Conservation (phyloP, 2,888 invertebrate species). For the Ctenicera cuprea region DNA sequence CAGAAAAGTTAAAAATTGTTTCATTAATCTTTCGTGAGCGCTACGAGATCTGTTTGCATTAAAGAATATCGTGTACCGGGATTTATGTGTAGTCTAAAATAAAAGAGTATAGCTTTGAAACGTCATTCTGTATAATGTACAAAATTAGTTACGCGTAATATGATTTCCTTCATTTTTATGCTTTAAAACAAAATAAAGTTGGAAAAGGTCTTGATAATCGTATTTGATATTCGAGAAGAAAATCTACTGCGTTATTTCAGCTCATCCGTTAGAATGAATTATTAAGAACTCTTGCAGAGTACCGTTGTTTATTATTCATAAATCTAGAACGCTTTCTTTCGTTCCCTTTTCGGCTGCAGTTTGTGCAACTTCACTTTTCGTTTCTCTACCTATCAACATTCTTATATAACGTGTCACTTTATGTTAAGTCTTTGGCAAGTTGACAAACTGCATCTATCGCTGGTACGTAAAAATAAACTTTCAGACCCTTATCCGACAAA, state of each 20-base stretch:
- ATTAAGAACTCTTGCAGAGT: constrained; percentile 51
- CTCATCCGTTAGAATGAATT: constrained; percentile 56
- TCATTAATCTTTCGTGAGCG: too few species aligned
- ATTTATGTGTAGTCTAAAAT: not conserved
- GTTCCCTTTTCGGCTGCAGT: constrained; percentile 43
- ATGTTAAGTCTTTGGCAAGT: not conserved
- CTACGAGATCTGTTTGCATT: too few species aligned
- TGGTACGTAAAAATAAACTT: not conserved
- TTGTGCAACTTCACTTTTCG: constrained; percentile 42
- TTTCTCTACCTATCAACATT: not conserved
- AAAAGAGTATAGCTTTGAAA: constrained; percentile 15
- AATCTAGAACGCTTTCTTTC: constrained; percentile 46
- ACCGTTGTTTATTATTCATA: constrained; percentile 55
- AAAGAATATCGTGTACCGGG: too few species aligned
- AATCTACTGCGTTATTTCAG: constrained; percentile 52
- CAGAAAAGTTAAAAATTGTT: too few species aligned
- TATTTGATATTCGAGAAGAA: constrained; percentile 51
- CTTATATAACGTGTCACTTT: not conserved
- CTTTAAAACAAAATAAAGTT: constrained; percentile 41
- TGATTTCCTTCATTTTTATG: constrained; percentile 21
- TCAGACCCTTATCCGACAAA: too few species aligned
- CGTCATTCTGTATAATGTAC: constrained; percentile 18
- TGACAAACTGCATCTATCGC: not conserved
- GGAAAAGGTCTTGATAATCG: constrained; percentile 49
- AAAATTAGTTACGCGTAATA: constrained; percentile 28